Evolutionary conservation across 2,113 vertebrate genomes (phyloP).

Genomic region (Donacobius atricapilla): DNA sequence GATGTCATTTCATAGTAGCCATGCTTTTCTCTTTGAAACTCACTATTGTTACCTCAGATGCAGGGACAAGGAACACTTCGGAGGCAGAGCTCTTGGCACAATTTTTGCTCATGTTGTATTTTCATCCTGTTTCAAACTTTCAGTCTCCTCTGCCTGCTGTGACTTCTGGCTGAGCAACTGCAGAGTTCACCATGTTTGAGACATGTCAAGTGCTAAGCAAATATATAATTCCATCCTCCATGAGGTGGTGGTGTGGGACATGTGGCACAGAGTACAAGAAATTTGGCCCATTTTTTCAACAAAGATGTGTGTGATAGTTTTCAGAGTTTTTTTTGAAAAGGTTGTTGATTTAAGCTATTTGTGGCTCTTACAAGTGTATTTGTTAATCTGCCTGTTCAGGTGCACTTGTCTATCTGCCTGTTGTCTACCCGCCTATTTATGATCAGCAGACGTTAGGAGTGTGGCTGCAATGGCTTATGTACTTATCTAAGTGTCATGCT

Average conservation of each 20-base stretch:
- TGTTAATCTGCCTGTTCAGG: neutral
- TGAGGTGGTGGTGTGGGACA: neutral
- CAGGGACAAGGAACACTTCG: neutral
- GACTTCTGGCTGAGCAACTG: neutral
- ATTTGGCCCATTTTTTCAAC: neutral
- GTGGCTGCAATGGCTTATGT: neutral
- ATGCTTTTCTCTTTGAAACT: conserved; percentile 5
- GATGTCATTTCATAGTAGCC: neutral
- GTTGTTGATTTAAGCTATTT: neutral
- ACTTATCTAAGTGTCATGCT: neutral
- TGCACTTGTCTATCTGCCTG: neutral
- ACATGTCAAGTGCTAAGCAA: fast-evolving
- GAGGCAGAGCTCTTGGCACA: neutral
- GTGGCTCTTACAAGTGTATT: neutral
- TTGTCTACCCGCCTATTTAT: neutral
- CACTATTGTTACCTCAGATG: neutral
- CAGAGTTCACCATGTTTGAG: neutral
- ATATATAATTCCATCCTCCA: neutral
- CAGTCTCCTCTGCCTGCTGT: neutral
- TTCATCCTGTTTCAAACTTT: neutral
- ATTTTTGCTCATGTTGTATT: neutral
- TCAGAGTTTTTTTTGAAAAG: neutral
- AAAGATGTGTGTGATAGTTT: neutral
- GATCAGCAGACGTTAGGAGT: neutral
- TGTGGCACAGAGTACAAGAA: neutral